Percentiles rank a stretch among this genome's conserved stretches.
Evolutionary conservation across 2,797 vertebrate genomes (phyloP).

Genomic region (Hemitrygon akajei): DNA sequence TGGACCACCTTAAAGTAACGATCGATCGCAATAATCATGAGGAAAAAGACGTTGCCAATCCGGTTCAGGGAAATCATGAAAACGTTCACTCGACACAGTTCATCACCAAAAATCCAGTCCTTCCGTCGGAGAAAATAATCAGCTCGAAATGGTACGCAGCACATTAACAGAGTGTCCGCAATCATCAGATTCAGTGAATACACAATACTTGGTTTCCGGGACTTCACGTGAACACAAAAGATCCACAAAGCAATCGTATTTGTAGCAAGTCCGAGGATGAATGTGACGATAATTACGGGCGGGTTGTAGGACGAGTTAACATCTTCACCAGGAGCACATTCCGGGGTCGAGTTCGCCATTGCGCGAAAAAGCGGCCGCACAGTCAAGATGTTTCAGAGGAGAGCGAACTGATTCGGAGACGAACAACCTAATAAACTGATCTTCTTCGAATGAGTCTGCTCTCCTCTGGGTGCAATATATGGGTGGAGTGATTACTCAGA

Average conservation of each 20-base stretch:
- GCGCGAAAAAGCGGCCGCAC: neutral
- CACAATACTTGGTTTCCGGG: constrained; percentile 63
- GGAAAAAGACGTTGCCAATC: neutral
- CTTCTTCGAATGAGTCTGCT: too few species aligned
- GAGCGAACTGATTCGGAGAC: neutral
- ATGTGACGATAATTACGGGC: constrained; percentile 60
- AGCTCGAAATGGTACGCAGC: constrained; percentile 32
- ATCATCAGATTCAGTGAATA: constrained; percentile 66
- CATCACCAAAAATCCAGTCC: constrained; percentile 27
- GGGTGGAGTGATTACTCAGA: neutral
- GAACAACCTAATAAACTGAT: neutral
- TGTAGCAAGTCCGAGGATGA: constrained; percentile 61
- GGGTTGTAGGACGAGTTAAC: constrained; percentile 42
- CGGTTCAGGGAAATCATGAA: constrained; percentile 32
- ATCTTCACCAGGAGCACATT: neutral
- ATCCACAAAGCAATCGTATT: constrained; percentile 62
- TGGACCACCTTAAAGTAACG: constrained; percentile 35
- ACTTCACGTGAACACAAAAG: constrained; percentile 61
- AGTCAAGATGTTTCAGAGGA: neutral
- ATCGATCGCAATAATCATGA: neutral
- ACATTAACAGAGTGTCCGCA: constrained; percentile 61
- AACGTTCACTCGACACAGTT: neutral
- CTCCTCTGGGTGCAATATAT: neutral
- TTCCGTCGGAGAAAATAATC: neutral
- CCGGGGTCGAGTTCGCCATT: too few species aligned